Percentiles rank a stretch among this genome's conserved stretches.
These are phyloP conservation scores for Lithophane semibrunnea DNA, from an alignment of 2,888 invertebrate species.

Conservation along the genomic window DNA sequence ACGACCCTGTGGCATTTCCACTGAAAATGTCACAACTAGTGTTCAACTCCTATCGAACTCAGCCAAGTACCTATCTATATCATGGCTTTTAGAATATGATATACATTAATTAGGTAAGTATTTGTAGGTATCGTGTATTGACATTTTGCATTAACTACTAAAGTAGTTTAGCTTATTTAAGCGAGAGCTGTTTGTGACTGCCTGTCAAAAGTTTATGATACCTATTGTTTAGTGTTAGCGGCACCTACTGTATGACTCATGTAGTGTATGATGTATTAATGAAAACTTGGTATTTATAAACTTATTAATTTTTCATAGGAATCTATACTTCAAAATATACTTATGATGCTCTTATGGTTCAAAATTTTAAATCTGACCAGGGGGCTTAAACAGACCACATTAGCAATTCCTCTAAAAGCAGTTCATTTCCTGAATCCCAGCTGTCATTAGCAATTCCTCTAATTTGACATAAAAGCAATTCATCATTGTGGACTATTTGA, in stretches of 20 bases:
- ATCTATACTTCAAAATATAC: background rate
- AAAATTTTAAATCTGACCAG: background rate
- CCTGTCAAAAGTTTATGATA: no score
- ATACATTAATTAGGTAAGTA: slow-evolving; percentile 1
- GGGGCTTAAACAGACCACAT: no score
- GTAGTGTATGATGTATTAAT: background rate
- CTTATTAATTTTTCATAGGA: background rate
- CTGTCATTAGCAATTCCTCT: no score
- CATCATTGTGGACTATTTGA: no score
- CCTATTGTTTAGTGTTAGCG: no score
- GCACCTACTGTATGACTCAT: no score
- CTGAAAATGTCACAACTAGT: slow-evolving; percentile 41
- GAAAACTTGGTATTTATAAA: background rate
- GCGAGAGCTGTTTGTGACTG: slow-evolving; percentile 26
- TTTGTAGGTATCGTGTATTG: background rate
- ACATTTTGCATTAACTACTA: slow-evolving; percentile 10
- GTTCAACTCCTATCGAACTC: background rate
- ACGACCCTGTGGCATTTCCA: slow-evolving; percentile 34
- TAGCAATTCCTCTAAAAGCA: no score
- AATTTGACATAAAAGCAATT: no score
- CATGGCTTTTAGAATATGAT: background rate
- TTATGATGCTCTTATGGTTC: background rate
- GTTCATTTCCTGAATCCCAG: no score
- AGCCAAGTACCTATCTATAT: background rate
- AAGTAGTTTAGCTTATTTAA: slow-evolving; percentile 1